phyloP scores from a whole-genome alignment of 2,888 invertebrate genomes.

The Notodonta dromedarius region DNA sequence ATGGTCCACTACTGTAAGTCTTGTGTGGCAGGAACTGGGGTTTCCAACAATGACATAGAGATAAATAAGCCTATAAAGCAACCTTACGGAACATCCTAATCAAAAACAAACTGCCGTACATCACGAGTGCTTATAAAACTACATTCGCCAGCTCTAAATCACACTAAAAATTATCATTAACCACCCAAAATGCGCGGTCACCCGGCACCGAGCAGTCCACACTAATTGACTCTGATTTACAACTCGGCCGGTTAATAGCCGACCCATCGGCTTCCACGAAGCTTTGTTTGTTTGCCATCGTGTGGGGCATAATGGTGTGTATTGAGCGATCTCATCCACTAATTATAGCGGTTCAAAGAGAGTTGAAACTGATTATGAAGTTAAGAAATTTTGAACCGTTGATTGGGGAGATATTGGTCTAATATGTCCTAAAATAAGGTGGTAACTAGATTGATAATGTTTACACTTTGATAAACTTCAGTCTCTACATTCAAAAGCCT shows the following conservation, averaged over 20 bases:
- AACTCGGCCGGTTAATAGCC: slow-evolving; percentile 64
- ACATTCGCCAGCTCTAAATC: not conserved
- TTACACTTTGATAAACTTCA: too few relatives aligned
- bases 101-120: not conserved
- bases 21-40: too few relatives aligned
- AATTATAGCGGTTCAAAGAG: slow-evolving; percentile 13
- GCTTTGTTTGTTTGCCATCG: slow-evolving; percentile 45
- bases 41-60: too few relatives aligned
- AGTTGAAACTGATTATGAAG: not conserved
- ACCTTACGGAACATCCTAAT: too few relatives aligned
- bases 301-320: slow-evolving; percentile 45
- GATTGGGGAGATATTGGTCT: not conserved
- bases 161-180: slow-evolving; percentile 43
- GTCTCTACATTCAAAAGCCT: too few relatives aligned
- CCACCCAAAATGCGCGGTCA: slow-evolving; percentile 51
- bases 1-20: too few relatives aligned
- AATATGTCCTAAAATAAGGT: not conserved
- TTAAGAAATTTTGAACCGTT: not conserved
- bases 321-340: slow-evolving; percentile 24
- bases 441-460: not conserved
- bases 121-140: not conserved
- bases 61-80: too few relatives aligned
- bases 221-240: slow-evolving; percentile 75
- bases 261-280: slow-evolving; percentile 42
- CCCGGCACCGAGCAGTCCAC: slow-evolving; percentile 44